A percentile compares a stretch with the other conserved stretches of the same genome.
Evolutionary conservation across 1,140 invertebrate genomes (phyloP).

Genomic region (Caenorhabditis elegans): DNA sequence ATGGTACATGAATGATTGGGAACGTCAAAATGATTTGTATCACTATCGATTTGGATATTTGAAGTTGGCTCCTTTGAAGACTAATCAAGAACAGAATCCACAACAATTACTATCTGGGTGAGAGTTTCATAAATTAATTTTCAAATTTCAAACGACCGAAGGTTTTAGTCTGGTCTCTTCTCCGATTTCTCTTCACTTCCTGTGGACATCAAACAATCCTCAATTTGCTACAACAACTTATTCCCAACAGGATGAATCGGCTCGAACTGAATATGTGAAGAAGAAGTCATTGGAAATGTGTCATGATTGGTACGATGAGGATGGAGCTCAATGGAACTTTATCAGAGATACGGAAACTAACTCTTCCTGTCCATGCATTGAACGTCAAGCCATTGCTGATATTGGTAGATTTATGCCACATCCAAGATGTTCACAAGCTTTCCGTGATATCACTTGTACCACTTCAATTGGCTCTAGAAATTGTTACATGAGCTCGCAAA

Average conservation of each 20-base stretch:
- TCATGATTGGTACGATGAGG: slow-evolving; percentile 66
- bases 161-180: slow-evolving; percentile 60
- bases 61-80: slow-evolving; percentile 58
- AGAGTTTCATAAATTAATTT: background rate
- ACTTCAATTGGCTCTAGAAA: slow-evolving; percentile 63
- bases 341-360: slow-evolving; percentile 65
- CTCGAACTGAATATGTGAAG: slow-evolving; percentile 53
- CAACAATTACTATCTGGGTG: slow-evolving; percentile 56
- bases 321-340: slow-evolving; percentile 64
- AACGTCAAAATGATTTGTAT: slow-evolving; percentile 61
- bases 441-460: slow-evolving; percentile 66
- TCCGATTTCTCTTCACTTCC: slow-evolving; percentile 65
- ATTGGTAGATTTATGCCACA: slow-evolving; percentile 66
- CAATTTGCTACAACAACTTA: slow-evolving; percentile 57
- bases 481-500: slow-evolving; percentile 64
- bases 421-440: slow-evolving; percentile 65
- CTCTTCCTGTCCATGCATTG: slow-evolving; percentile 65
- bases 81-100: slow-evolving; percentile 54
- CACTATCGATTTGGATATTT: slow-evolving; percentile 64
- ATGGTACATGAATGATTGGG: slow-evolving; percentile 65
- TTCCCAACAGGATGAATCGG: slow-evolving; percentile 53
- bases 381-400: slow-evolving; percentile 61
- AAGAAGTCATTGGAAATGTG: slow-evolving; percentile 65
- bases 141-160: background rate
- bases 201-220: slow-evolving; percentile 64